Evolutionary conservation across 2,888 invertebrate genomes (phyloP).

Genomic region (Ctena decussata): DNA sequence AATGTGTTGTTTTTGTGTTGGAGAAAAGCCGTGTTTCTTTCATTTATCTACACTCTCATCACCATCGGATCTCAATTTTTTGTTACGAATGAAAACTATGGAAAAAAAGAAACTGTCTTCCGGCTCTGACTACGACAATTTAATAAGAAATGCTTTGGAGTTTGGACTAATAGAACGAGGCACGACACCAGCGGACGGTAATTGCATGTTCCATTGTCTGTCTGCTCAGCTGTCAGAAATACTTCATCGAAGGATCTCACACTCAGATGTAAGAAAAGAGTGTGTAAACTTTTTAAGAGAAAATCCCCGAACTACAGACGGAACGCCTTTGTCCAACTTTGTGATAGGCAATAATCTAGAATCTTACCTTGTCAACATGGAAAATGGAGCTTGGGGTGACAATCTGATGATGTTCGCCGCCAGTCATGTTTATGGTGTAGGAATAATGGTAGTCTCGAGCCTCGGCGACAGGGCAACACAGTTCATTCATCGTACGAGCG

Average conservation of each 20-base stretch:
- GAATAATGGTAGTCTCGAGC: not conserved
- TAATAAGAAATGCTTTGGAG: not conserved
- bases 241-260: not conserved
- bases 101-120: not conserved
- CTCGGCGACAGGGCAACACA: no score
- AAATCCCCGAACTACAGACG: not conserved
- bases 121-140: not conserved
- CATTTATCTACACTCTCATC: not conserved
- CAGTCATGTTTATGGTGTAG: not conserved
- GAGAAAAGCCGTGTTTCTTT: no score
- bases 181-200: not conserved
- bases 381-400: not conserved
- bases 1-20: not conserved
- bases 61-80: not conserved
- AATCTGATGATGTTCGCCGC: not conserved
- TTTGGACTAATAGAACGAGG: not conserved
- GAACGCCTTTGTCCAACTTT: not conserved
- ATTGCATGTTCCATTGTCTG: not conserved
- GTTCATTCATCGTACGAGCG: no score
- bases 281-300: not conserved
- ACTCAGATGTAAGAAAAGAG: not conserved
- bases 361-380: not conserved
- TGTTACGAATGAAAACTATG: not conserved
- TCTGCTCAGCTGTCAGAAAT: not conserved
- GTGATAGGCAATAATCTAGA: not conserved